Evolutionary conservation across 1,140 invertebrate species (phyloP).

Genomic region (Pentalonia nigronervosa): DNA sequence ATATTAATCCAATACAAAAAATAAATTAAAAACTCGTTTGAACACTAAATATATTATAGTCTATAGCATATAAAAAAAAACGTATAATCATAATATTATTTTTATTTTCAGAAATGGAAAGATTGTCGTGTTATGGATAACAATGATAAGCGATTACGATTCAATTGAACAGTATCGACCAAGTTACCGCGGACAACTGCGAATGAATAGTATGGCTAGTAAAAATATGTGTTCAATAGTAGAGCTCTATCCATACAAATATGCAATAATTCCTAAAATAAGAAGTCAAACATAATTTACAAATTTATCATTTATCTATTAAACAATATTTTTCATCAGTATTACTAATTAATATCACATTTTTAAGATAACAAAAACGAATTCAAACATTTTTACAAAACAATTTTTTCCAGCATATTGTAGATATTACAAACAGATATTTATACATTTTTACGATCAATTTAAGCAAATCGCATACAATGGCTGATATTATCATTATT

Average conservation of each 20-base stretch:
- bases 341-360: background rate
- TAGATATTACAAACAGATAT: background rate
- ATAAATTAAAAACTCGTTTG: background rate
- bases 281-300: background rate
- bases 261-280: background rate
- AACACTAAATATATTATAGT: no score
- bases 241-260: background rate
- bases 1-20: background rate
- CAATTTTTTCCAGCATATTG: background rate
- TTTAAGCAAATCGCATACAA: background rate
- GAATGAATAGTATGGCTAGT: conserved; percentile 8
- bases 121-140: conserved; percentile 5
- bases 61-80: no score
- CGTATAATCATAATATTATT: no score
- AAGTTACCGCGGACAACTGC: no score
- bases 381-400: no score
- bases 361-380: no score
- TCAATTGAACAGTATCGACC: background rate
- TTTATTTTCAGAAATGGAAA: conserved; percentile 4
- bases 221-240: background rate
- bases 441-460: background rate
- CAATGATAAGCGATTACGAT: background rate
- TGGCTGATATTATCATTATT: no score
- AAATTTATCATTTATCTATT: background rate
- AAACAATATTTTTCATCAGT: background rate